Evolutionary conservation across 2,888 invertebrate genomes (phyloP), one percentile per base, ranked within the genome.

Genomic region (Helleia helle): DNA sequence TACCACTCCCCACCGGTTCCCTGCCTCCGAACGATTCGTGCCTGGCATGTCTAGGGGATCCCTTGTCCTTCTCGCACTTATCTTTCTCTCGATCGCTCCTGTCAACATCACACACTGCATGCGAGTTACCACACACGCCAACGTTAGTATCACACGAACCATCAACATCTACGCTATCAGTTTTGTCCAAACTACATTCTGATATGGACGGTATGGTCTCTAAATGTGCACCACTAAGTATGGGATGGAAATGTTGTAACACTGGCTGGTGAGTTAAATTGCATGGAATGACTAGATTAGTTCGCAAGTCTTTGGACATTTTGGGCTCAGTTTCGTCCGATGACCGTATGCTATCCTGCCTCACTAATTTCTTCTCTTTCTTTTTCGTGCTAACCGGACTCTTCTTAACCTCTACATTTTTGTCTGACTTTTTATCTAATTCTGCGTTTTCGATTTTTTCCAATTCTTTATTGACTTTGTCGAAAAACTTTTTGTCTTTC

Each of bases 91-190:
- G 63, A 48, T 77, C 77, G 52, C 55, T 65, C 72, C 77, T 73
- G 83, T 67, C 72, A 69, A 69, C 69, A 81, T 58, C 64, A 71
- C 84, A 83, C 80, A 70, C 84, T 69, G 84, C 84, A 84, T 84
- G 84, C 84, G 73, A 75, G 83, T 84, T 80, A 84, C 65, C 71
- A 81, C 83, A 81, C 81, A 80, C 81, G 73, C 80, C 81, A 75
- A 65, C 70, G 55, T 57, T 65, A 81, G 81, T 81, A 83, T 73
- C 70, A 44, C 63, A 59, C 51, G 54, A 50, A 42, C 65, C 62
- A 9, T 66, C 72, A 54, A 60, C 58, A 49, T 80, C 79, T 67
- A 76, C 55, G 54, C 68, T 71, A 43, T 73, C 68, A 18, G 58
- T 48, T 49, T 56, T 64, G 50, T 75, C 73, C 51, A 73, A 48